Conservation (phyloP, 2,888 invertebrate species). For the Brenthis daphne region DNA sequence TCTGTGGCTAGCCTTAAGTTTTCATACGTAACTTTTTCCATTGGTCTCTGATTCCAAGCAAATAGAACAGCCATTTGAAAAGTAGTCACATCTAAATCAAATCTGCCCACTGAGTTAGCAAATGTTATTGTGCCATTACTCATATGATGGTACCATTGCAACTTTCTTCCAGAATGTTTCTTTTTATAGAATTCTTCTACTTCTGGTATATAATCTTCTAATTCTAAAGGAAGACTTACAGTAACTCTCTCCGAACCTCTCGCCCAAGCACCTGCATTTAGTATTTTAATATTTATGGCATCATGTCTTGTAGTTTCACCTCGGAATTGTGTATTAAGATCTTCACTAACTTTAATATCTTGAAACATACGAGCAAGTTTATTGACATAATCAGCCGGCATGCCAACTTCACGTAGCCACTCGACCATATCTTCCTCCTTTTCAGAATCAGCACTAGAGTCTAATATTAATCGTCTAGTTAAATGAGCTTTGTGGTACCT, state of each 20-base stretch:
- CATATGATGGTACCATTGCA: conserved; percentile 99
- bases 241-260: conserved; percentile 96
- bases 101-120: conserved; percentile 94
- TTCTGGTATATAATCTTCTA: conserved; percentile 99
- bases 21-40: conserved; percentile 97
- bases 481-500: conserved; percentile 99
- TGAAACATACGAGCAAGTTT: conserved; percentile 99
- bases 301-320: conserved; percentile 90
- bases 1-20: conserved; percentile 98
- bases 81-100: conserved; percentile 99
- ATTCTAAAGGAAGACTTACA: conserved; percentile 97
- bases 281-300: conserved; percentile 98
- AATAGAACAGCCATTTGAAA: conserved; percentile 99
- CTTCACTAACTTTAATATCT: conserved; percentile 98
- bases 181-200: conserved; percentile 99
- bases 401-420: conserved; percentile 98
- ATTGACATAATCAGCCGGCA: conserved; percentile 99
- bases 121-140: conserved; percentile 99
- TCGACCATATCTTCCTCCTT: conserved; percentile 99
- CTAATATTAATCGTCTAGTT: conserved; percentile 95
- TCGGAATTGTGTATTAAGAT: conserved; percentile 96
- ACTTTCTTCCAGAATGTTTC: conserved; percentile 97
- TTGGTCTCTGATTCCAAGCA: conserved; percentile 98
- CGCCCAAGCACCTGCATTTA: conserved; percentile 99
- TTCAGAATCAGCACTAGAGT: conserved; percentile 99